Percentiles rank a stretch among this genome's conserved stretches.
phyloP scores from a whole-genome alignment of 2,797 vertebrate species.

The Paedocypris micromegethes region DNA sequence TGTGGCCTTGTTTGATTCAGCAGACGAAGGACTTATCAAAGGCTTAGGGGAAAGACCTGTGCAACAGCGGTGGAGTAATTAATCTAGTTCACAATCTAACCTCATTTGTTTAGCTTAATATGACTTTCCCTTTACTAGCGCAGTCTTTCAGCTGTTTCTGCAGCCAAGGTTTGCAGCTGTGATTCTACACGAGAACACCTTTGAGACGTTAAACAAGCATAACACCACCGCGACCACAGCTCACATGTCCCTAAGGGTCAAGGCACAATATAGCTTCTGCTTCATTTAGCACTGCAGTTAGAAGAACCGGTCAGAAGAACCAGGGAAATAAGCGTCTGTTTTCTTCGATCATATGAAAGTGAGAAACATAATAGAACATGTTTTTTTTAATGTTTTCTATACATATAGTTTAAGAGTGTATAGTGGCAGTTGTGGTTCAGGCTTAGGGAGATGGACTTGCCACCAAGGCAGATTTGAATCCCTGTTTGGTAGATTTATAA shows the following conservation, averaged over 20 bases:
- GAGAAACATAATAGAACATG: too few species aligned
- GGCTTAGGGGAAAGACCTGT: slow-evolving; percentile 24
- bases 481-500: too few species aligned
- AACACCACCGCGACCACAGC: slow-evolving; percentile 17
- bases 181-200: slow-evolving; percentile 22
- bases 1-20: slow-evolving; percentile 14
- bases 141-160: slow-evolving; percentile 29
- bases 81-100: slow-evolving; percentile 34
- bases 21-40: slow-evolving; percentile 16
- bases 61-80: slow-evolving; percentile 26
- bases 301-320: slow-evolving; percentile 19
- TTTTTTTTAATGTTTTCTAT: too few species aligned
- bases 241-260: slow-evolving; percentile 21
- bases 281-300: slow-evolving; percentile 32
- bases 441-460: too few species aligned
- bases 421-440: too few species aligned
- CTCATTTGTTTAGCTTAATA: slow-evolving; percentile 41
- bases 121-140: slow-evolving; percentile 13
- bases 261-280: slow-evolving; percentile 19
- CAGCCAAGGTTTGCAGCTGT: slow-evolving; percentile 38
- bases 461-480: too few species aligned
- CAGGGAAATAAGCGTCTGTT: background rate
- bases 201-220: slow-evolving; percentile 40
- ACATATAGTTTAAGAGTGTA: too few species aligned
- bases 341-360: background rate